Evolutionary conservation across 1,140 invertebrate genomes (phyloP).

Genomic region (Epicauta chinensis): DNA sequence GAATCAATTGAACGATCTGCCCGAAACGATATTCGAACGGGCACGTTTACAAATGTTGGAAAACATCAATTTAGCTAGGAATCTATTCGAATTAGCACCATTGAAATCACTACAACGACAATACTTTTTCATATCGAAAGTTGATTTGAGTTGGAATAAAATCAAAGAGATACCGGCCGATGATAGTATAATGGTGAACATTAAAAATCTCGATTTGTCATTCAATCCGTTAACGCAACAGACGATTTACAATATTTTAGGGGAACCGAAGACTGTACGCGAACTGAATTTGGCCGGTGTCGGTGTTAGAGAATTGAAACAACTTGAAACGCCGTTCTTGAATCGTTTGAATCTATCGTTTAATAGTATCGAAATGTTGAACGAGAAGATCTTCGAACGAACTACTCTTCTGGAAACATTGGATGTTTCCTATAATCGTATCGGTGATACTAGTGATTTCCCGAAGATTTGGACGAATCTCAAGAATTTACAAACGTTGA

Average conservation of each 20-base stretch:
- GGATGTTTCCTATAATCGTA: conserved; percentile 70
- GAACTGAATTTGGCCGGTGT: conserved; percentile 75
- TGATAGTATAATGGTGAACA: conserved; percentile 78
- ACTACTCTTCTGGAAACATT: conserved; percentile 71
- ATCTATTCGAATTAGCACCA: conserved; percentile 72
- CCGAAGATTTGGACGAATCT: conserved; percentile 59
- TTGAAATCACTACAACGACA: conserved; percentile 72
- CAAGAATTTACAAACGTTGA: conserved; percentile 59
- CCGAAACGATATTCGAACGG: conserved; percentile 78
- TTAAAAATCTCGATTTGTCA: conserved; percentile 80
- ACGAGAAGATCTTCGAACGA: conserved; percentile 62
- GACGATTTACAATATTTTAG: conserved; percentile 68
- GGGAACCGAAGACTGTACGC: conserved; percentile 81
- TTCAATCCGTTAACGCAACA: conserved; percentile 73
- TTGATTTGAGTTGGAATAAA: conserved; percentile 74
- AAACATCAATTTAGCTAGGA: conserved; percentile 71
- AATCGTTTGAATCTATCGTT: conserved; percentile 72
- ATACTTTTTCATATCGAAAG: conserved; percentile 68
- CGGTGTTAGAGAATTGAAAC: conserved; percentile 58
- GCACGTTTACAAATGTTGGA: conserved; percentile 71
- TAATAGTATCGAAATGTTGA: conserved; percentile 64
- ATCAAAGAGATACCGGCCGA: conserved; percentile 73
- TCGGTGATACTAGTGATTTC: conserved; percentile 51
- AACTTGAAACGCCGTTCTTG: conserved; percentile 82
- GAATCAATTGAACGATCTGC: conserved; percentile 67